Evolutionary conservation across 2,888 invertebrate species (phyloP).

Genomic region (Phrixothrix hirtus): DNA sequence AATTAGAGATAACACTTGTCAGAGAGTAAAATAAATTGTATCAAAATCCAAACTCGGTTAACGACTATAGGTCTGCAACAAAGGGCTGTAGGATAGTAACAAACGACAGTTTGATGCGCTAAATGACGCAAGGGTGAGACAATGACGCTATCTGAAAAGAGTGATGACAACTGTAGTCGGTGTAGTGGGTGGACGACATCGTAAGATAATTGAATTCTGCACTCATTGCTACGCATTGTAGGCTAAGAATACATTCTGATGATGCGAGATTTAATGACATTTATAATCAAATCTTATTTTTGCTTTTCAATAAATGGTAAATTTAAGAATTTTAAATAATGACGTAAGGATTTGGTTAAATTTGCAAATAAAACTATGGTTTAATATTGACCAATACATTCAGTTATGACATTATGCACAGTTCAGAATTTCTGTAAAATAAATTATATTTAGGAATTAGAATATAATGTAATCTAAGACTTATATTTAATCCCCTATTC

Average conservation of each 20-base stretch:
- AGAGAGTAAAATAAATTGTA: constrained; percentile 45
- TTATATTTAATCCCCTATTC: too few species aligned
- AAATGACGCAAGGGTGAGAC: constrained; percentile 57
- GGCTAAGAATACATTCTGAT: constrained; percentile 52
- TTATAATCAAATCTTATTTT: constrained; percentile 43
- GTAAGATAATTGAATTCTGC: constrained; percentile 52
- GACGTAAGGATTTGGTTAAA: too few species aligned
- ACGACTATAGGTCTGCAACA: constrained; percentile 41
- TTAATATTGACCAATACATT: too few species aligned
- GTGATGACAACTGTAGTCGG: constrained; percentile 51
- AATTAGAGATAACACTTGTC: constrained; percentile 39
- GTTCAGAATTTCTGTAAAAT: too few species aligned
- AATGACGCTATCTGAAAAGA: constrained; percentile 55
- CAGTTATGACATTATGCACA: neutral
- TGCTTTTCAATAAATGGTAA: constrained; percentile 10
- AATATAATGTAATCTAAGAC: too few species aligned
- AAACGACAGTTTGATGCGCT: constrained; percentile 56
- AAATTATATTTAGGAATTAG: too few species aligned
- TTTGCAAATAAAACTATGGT: too few species aligned
- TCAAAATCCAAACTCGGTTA: constrained; percentile 47
- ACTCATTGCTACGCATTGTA: constrained; percentile 52
- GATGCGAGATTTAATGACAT: constrained; percentile 50
- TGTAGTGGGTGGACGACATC: constrained; percentile 39
- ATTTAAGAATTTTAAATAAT: too few species aligned
- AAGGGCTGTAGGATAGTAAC: constrained; percentile 46